These are phyloP conservation scores for Macrosoma leucophasiata DNA, from an alignment of 2,888 invertebrate genomes.

Conservation along the genomic window DNA sequence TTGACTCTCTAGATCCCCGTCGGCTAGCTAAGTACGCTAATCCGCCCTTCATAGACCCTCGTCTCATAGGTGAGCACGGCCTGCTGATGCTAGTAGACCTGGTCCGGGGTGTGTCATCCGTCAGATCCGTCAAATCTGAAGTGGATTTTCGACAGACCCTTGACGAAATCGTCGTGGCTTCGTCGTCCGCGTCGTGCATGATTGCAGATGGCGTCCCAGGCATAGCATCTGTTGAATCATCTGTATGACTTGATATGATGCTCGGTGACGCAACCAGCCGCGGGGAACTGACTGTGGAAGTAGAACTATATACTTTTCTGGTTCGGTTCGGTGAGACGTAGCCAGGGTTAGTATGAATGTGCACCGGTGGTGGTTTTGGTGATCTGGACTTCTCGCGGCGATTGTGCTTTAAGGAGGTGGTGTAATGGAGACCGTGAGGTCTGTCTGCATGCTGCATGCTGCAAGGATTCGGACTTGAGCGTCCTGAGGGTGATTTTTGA, in stretches of 20 bases:
- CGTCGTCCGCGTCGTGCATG: conserved; percentile 61
- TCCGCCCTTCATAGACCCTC: conserved; percentile 81
- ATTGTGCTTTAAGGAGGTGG: conserved; percentile 59
- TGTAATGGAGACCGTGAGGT: conserved; percentile 50
- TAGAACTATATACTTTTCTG: conserved; percentile 59
- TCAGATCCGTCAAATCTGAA: conserved; percentile 81
- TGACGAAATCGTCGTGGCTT: conserved; percentile 61
- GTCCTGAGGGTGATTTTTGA: conserved; percentile 55
- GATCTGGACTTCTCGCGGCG: conserved; percentile 62
- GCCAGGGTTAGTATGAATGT: conserved; percentile 78
- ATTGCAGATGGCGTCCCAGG: conserved; percentile 58
- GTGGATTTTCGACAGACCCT: conserved; percentile 83
- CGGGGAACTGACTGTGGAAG: conserved; percentile 64
- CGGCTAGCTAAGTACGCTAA: conserved; percentile 89
- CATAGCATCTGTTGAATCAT: conserved; percentile 61
- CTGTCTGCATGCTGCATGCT: conserved; percentile 53
- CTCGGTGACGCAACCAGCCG: conserved; percentile 62
- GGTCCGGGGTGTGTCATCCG: conserved; percentile 75
- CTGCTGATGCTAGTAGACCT: conserved; percentile 77
- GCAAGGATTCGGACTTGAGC: conserved; percentile 63
- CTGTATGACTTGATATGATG: conserved; percentile 68
- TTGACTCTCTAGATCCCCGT: conserved; percentile 87
- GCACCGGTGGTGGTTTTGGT: conserved; percentile 70
- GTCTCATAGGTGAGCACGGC: conserved; percentile 79
- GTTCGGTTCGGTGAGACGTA: conserved; percentile 72